Conservation (phyloP, 2,888 invertebrate species). For the Xestoiulus laeticollis region DNA sequence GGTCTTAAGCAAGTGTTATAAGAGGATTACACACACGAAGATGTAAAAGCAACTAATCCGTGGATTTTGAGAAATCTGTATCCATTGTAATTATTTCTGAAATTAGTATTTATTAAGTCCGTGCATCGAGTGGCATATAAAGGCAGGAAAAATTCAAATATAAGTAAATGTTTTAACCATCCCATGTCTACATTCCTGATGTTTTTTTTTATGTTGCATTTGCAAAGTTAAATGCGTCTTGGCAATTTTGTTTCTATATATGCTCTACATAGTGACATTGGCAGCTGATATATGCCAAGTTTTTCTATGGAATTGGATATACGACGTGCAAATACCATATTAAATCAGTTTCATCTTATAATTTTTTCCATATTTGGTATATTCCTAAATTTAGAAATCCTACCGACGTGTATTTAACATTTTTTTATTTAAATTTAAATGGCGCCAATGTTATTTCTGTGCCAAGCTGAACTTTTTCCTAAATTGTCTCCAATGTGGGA, state of each 20-base stretch:
- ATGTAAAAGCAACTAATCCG: too few relatives aligned
- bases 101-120: too few relatives aligned
- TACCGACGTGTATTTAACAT: neutral
- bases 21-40: too few relatives aligned
- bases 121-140: too few relatives aligned
- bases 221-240: neutral
- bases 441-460: neutral
- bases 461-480: constrained; percentile 3
- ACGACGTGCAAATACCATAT: neutral
- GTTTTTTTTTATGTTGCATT: neutral
- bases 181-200: too few relatives aligned
- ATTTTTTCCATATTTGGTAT: neutral
- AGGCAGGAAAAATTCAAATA: too few relatives aligned
- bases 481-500: neutral
- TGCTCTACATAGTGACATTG: neutral
- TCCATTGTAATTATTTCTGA: too few relatives aligned
- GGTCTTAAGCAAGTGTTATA: too few relatives aligned
- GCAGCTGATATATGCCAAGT: neutral
- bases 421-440: neutral
- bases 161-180: too few relatives aligned
- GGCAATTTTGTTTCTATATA: neutral
- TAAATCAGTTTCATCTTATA: neutral
- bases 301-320: neutral
- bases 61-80: too few relatives aligned
- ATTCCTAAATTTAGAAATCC: neutral